Conservation (phyloP, 2,888 invertebrate species). For the Tineola bisselliella region DNA sequence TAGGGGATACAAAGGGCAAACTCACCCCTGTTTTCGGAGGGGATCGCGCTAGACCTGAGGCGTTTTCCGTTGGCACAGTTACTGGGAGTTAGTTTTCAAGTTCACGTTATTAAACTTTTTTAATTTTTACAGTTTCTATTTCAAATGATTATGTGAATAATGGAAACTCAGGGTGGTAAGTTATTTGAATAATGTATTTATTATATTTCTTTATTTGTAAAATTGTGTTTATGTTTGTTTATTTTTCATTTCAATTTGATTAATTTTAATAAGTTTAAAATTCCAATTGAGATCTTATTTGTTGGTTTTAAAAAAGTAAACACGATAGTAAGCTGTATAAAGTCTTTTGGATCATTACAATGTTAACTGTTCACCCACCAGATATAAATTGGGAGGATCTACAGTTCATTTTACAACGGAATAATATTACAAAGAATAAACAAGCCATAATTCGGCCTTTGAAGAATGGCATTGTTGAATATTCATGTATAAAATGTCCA, state of each 20-base stretch:
- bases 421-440: conserved; percentile 69
- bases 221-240: too few species aligned
- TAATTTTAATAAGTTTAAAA: too few species aligned
- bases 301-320: too few species aligned
- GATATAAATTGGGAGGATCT: background rate
- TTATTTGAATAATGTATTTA: too few species aligned
- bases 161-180: background rate
- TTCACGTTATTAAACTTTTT: background rate
- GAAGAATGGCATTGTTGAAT: conserved; percentile 73
- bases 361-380: background rate
- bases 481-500: conserved; percentile 81
- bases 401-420: background rate
- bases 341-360: background rate
- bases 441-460: conserved; percentile 78
- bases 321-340: too few species aligned
- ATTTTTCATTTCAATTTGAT: too few species aligned
- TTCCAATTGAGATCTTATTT: too few species aligned
- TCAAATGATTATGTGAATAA: background rate
- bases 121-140: background rate
- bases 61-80: conserved; percentile 34
- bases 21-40: conserved; percentile 57
- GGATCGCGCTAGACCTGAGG: conserved; percentile 49
- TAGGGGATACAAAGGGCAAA: conserved; percentile 61
- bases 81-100: background rate
- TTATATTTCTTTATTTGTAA: too few species aligned